Conservation (phyloP, 2,113 vertebrate genomes). For the Ascaphus truei region DNA sequence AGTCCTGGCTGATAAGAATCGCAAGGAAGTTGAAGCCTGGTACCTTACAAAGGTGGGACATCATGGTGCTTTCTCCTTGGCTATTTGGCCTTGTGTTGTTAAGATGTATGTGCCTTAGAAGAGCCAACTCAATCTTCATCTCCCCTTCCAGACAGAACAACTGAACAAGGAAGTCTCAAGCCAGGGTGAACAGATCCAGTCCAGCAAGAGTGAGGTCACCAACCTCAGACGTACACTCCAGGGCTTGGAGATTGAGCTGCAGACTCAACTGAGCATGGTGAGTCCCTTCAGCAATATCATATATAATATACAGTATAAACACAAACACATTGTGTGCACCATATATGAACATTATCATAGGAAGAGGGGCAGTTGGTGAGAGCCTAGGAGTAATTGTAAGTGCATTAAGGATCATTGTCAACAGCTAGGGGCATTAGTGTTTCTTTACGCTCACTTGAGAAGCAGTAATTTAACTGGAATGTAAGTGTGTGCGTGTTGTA, state of each 20-base stretch:
- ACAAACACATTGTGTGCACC: neutral
- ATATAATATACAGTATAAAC: neutral
- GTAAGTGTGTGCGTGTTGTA: too few relatives aligned
- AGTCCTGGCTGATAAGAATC: slow-evolving; percentile 64
- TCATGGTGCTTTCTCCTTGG: accelerated
- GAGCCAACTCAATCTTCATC: neutral
- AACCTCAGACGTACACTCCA: slow-evolving; percentile 81
- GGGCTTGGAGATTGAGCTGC: slow-evolving; percentile 83
- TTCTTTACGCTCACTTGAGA: too few relatives aligned
- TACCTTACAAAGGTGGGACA: slow-evolving; percentile 73
- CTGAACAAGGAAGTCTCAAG: slow-evolving; percentile 71
- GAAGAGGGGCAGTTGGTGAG: neutral
- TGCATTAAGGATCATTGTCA: too few relatives aligned
- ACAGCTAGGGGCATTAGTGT: too few relatives aligned
- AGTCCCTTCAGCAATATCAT: neutral
- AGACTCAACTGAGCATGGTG: slow-evolving; percentile 85
- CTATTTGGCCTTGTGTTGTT: neutral
- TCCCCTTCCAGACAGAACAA: slow-evolving; percentile 71
- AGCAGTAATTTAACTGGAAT: too few relatives aligned
- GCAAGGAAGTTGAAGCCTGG: slow-evolving; percentile 75
- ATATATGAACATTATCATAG: neutral
- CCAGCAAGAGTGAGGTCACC: slow-evolving; percentile 67
- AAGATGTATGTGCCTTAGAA: accelerated
- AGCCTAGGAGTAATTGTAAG: neutral
- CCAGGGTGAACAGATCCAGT: slow-evolving; percentile 64